A percentile compares a stretch with the other conserved stretches of the same genome.
Evolutionary conservation across 2,797 vertebrate genomes (phyloP).

Genomic region (Coreius guichenoti): DNA sequence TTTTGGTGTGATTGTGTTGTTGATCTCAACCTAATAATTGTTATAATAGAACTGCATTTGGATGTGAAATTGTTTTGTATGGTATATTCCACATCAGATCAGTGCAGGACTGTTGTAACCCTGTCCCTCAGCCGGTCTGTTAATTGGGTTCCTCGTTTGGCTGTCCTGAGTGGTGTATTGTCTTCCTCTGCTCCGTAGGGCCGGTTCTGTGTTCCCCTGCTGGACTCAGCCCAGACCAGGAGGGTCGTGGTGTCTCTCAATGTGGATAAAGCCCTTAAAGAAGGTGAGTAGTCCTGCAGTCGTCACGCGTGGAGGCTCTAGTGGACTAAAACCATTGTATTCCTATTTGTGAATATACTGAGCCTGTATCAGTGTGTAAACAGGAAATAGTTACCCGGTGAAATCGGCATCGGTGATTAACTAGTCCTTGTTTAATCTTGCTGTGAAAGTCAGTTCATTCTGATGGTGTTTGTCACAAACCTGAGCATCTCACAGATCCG

Average conservation of each 20-base stretch:
- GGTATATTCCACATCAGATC: not conserved
- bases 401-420: not conserved
- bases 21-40: not conserved
- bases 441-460: not conserved
- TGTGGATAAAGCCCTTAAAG: constrained; percentile 95
- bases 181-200: constrained; percentile 68
- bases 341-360: not conserved
- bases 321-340: constrained; percentile 5
- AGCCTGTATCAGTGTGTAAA: not conserved
- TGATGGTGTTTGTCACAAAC: not conserved
- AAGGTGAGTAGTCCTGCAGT: constrained; percentile 81
- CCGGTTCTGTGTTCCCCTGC: constrained; percentile 76
- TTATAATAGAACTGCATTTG: not conserved
- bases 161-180: no score
- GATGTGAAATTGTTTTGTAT: not conserved
- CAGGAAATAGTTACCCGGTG: not conserved
- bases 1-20: not conserved
- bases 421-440: not conserved
- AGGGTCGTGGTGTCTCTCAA: constrained; percentile 94
- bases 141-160: no score
- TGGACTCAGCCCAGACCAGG: constrained; percentile 83
- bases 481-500: not conserved
- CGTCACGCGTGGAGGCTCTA: not conserved
- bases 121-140: not conserved
- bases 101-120: not conserved